Conservation (phyloP, 2,888 invertebrate genomes). For the Opisthograptis luteolata region DNA sequence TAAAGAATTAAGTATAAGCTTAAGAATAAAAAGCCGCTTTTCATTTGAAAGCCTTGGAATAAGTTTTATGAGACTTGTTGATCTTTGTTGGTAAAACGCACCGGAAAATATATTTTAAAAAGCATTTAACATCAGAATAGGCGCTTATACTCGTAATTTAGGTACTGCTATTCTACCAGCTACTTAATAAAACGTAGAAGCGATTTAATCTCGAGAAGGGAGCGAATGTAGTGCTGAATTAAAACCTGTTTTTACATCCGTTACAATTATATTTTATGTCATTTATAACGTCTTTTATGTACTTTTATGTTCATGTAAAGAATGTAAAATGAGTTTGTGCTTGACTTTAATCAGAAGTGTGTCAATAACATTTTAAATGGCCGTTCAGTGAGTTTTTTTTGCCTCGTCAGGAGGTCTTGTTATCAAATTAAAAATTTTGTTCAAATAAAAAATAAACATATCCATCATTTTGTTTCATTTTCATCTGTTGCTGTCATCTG, state of each 20-base stretch:
- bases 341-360: too few species aligned
- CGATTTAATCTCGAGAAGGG: slow-evolving; percentile 27
- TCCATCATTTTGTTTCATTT: too few species aligned
- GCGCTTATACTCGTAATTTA: too few species aligned
- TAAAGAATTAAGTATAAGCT: slow-evolving; percentile 21
- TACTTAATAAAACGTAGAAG: slow-evolving; percentile 28
- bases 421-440: too few species aligned
- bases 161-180: too few species aligned
- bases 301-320: too few species aligned
- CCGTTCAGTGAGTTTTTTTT: too few species aligned
- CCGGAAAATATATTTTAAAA: slow-evolving; percentile 30
- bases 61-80: slow-evolving; percentile 41
- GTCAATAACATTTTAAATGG: too few species aligned
- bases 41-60: slow-evolving; percentile 49
- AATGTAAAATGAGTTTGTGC: too few species aligned
- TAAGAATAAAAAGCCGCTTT: slow-evolving; percentile 36
- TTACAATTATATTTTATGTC: slow-evolving; percentile 3
- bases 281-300: slow-evolving; percentile 1
- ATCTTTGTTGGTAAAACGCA: slow-evolving; percentile 24
- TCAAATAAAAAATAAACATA: too few species aligned
- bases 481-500: too few species aligned
- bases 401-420: too few species aligned
- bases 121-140: slow-evolving; percentile 28
- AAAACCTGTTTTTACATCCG: slow-evolving; percentile 12
- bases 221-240: slow-evolving; percentile 11